Base-by-base conservation (phyloP, 2,113 vertebrate species). In the Thunnus thynnus region DNA sequence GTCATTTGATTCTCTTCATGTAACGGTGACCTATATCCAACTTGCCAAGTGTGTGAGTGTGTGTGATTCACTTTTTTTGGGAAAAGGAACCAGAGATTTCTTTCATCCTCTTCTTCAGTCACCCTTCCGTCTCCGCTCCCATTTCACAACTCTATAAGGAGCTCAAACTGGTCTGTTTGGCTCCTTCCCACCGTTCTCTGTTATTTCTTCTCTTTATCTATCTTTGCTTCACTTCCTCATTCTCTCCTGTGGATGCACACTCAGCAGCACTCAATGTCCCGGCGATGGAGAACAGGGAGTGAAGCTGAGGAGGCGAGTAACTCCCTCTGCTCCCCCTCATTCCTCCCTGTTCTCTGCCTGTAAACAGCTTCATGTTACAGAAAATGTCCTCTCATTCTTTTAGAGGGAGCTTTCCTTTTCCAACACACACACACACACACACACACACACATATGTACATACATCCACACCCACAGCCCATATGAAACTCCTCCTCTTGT, bases 401-500 rank as follows among this genome's bases (percentile, higher is more conserved):
- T 41, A 8, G 6, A 41, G 36, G 7, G 7, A 41, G 36, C 9
- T 41, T 41, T 41, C 36, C 36, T 41, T 32, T n/a, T 50, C 41
- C 18, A 48, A 2, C 52, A 61, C 58, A 63, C 17, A 36, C 30
- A 25, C 20, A 20, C 61, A 46, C 13, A 13, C 30, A 30, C 11
- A 22, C 25, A 13, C 36, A 14, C 13, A 48, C 55, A 47, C 48
- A 54, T 61, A 36, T 57, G n/a, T 36, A 46, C 56, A 27, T 48
- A 30, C 18, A 13, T 14, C 8, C 69, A 72, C 74, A 48, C 71
- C 51, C 69, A 66, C 32, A 69, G 11, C 27, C 16, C 8, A 32
- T 22, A 25, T 3, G 48, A 68, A 63, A 84, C 81, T 68, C 90
- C 87, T 57, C 85, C 87, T 85, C 79, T 41, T 88, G 83, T 85